Base-by-base conservation (phyloP, 1,140 invertebrate genomes). In the Coptotermes formosanus region DNA sequence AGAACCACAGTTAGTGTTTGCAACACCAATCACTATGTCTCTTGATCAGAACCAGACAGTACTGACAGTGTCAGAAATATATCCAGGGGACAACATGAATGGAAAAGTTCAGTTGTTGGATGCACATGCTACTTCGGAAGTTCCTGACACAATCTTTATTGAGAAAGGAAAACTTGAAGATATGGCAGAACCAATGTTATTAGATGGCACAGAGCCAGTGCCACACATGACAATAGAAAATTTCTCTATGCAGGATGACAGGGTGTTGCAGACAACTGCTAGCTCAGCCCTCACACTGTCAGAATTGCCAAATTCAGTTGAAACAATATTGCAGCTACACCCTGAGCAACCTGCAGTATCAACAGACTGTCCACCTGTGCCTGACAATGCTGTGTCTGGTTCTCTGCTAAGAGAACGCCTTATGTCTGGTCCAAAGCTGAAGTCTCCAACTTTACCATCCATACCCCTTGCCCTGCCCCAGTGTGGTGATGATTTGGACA, bases 11-110 rank as follows among this genome's bases (percentile, higher is more conserved):
- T 75, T 75, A 75, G 64, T 75, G 25, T 75, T 75, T 75, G 64
- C 64, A 25, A 75, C 64, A 75, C 64, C 64, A 8, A 75, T 75
- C 64, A 75, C 64, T 75, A 75, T 75, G 64, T 75, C 64, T 75
- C 64, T 75, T 30, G 64, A 75, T 30, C 25, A 75, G 64, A 7
- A 75, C 64, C n/a, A n/a, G 25, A 75, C 64, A 30, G 64, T 75
- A 25, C 64, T 75, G 11, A 30, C 64, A 30, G 64, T 75, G n/a
- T 75, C 64, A n/a, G 64, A 75, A 30, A 14, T 75, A 75, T 2
- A 75, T 30, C 64, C 64, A 12, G 9, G 25, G 30, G 25, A 30
- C 14, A 75, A 30, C 16, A 3, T 30, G 64, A 30, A 30, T 75
- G 64, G 64, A 75, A 75, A 75, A 14, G 64, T 75, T 25, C 64